Evolutionary conservation across 2,113 vertebrate genomes (phyloP).

Genomic region (Promerops cafer): DNA sequence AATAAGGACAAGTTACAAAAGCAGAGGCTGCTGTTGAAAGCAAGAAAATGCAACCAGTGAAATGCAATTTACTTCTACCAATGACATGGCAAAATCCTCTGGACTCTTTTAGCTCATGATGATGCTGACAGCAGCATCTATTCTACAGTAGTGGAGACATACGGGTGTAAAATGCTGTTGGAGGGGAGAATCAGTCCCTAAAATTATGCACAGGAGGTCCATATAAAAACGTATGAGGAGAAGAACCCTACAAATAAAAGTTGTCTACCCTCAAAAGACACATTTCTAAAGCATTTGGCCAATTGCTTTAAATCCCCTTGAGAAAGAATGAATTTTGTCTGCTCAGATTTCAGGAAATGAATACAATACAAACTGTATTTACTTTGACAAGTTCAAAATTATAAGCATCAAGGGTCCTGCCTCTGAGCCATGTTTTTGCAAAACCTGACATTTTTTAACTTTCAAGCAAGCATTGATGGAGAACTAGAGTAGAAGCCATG

Average conservation of each 20-base stretch:
- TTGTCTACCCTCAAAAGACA: background rate
- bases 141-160: background rate
- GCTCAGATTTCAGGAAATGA: constrained; percentile 22
- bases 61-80: background rate
- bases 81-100: background rate
- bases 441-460: constrained; percentile 17
- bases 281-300: background rate
- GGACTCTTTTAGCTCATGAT: background rate
- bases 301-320: background rate
- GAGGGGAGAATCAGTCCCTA: background rate
- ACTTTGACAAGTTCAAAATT: constrained; percentile 43
- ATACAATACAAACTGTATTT: constrained; percentile 8
- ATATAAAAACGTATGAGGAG: background rate
- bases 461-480: background rate
- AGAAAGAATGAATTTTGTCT: background rate
- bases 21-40: background rate
- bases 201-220: background rate
- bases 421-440: background rate
- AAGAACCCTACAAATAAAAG: background rate
- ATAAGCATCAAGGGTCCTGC: background rate
- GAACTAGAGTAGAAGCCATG: background rate
- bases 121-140: background rate
- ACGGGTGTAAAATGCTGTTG: background rate
- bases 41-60: background rate
- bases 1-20: background rate